phyloP scores from a whole-genome alignment of 1,140 invertebrate genomes.

The Drosophila kepulauana region DNA sequence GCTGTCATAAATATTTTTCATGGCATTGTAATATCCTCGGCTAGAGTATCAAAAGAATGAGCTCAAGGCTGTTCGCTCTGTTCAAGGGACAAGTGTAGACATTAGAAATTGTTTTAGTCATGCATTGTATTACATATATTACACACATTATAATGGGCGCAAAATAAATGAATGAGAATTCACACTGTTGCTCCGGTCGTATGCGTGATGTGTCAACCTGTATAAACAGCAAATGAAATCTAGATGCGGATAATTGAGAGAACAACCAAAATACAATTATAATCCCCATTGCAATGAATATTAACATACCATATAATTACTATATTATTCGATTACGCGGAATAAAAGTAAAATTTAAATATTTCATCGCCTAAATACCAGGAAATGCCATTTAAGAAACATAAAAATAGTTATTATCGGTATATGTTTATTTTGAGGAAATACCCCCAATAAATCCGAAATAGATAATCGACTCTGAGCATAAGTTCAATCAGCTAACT shows the following conservation, averaged over 20 bases:
- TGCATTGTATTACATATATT: conserved; percentile 22
- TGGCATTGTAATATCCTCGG: background rate
- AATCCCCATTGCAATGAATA: no score
- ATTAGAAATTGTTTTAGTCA: conserved; percentile 15
- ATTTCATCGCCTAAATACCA: no score
- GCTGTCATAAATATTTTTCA: background rate
- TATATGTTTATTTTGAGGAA: background rate
- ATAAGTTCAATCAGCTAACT: background rate
- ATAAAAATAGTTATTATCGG: background rate
- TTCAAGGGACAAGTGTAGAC: background rate
- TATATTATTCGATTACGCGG: no score
- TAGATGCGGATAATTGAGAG: background rate
- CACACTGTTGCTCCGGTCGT: conserved; percentile 6
- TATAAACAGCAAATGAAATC: background rate
- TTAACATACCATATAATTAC: no score
- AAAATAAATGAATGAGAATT: conserved; percentile 2
- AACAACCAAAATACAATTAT: background rate
- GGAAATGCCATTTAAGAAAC: background rate
- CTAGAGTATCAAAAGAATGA: conserved; percentile 4
- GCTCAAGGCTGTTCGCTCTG: conserved; percentile 8
- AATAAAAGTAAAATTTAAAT: no score
- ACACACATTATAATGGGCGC: conserved; percentile 2
- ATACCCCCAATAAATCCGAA: background rate
- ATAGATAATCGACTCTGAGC: background rate
- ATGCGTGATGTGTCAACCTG: conserved; percentile 6